Evolutionary conservation across 2,113 vertebrate species (phyloP), one percentile per base, ranked within the genome.

Genomic region (Plectropomus leopardus): DNA sequence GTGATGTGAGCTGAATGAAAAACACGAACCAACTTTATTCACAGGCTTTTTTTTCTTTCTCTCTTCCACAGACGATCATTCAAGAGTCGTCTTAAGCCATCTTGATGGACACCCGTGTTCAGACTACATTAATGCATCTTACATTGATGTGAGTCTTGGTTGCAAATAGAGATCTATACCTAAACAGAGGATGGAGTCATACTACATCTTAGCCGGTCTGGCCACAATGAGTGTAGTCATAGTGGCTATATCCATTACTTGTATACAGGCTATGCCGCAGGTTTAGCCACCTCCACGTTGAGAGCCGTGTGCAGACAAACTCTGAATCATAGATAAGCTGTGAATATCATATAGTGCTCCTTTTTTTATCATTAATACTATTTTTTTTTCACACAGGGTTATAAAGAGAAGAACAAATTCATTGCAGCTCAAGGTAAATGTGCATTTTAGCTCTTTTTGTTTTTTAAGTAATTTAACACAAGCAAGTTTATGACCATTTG

Each of bases 41-140:
- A 32, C 55, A 65, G 10, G 17, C 17, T 80, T 4, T 74, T 66
- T 45, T 51, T 50, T 63, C 7, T 5, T 47, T 32, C n/a, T 78
- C 8, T 82, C 76, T 71, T 76, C 34, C 72, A 63, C 92, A 99
- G 97, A 97, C 82, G 97, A 99, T 83, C 96, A 97, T 84, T 97
- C 96, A 53, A 95, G 97, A 89, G 97, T 98, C 76, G 55, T 95
- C 83, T 76, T 99, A 83, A 95, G 86, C 89, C 95, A 96, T 26
- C 80, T 94, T 0, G 96, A 97, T 14, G 96, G 96, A 64, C 57
- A 92, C 32, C 82, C 92, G 7, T 85, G 93, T 73, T 97, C 97
- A 11, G 97, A 99, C 94, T 99, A 99, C 87, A 95, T 99, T 24
- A 99, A 99, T 5, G 97, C 97, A 0, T 98, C 97, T 0, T 98